Percentiles rank a stretch among this genome's conserved stretches.
These are phyloP conservation scores for Acrocephalus scirpaceus DNA, from an alignment of 2,797 vertebrate genomes.

Conservation along the genomic window DNA sequence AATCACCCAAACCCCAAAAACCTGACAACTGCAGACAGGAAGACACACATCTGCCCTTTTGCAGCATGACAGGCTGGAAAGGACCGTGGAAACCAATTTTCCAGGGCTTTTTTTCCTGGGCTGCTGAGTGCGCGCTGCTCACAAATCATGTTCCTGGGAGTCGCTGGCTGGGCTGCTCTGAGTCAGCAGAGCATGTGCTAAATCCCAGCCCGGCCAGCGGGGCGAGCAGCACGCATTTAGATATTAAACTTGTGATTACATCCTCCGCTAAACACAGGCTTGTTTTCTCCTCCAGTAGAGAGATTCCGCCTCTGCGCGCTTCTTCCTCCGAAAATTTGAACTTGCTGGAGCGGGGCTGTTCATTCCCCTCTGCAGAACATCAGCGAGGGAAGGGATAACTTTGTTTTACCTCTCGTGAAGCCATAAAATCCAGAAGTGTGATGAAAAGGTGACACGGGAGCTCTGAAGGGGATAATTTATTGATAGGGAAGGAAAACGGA, in stretches of 20 bases:
- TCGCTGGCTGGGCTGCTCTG: neutral
- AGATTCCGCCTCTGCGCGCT: neutral
- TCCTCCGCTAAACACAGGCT: neutral
- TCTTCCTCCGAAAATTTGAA: neutral
- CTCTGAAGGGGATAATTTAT: neutral
- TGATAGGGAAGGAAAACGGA: neutral
- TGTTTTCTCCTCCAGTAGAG: neutral
- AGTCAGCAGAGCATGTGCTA: neutral
- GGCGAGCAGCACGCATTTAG: neutral
- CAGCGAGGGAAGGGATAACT: neutral
- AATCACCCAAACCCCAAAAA: neutral
- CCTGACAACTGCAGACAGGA: neutral
- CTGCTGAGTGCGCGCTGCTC: neutral
- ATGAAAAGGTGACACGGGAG: neutral
- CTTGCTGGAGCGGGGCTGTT: neutral
- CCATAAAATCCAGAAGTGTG: neutral
- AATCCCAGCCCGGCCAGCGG: neutral
- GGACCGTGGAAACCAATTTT: constrained; percentile 1
- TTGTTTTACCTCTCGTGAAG: neutral
- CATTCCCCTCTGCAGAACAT: neutral
- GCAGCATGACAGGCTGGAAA: neutral
- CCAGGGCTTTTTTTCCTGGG: neutral
- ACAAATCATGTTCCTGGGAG: neutral
- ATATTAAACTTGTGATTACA: neutral
- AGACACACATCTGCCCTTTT: neutral